phyloP scores from a whole-genome alignment of 2,113 vertebrate species.

The Calonectris borealis region DNA sequence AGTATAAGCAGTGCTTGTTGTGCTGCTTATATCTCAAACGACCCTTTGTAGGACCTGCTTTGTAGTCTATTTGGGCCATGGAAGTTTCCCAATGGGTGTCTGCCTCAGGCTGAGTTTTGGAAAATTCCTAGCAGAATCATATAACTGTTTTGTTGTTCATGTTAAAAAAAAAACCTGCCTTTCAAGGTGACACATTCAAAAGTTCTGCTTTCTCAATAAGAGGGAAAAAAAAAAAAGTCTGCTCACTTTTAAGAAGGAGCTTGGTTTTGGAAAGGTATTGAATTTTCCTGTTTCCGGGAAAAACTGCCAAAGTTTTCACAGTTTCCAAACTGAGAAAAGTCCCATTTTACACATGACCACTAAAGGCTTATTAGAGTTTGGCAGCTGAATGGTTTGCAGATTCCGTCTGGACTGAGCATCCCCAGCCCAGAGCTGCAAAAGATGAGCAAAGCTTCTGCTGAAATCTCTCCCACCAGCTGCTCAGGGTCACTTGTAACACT shows the following conservation, averaged over 20 bases:
- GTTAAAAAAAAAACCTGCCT: not conserved
- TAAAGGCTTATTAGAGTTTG: slow-evolving; percentile 15
- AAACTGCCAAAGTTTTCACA: slow-evolving; percentile 8
- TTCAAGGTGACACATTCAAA: not conserved
- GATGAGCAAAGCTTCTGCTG: not conserved
- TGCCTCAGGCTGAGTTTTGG: not conserved
- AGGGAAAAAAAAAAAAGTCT: not conserved
- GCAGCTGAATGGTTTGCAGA: slow-evolving; percentile 7
- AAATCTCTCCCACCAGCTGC: slow-evolving; percentile 49
- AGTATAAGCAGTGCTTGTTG: not conserved
- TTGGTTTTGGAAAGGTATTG: not conserved
- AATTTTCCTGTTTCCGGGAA: slow-evolving; percentile 6
- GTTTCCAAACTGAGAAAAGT: not conserved
- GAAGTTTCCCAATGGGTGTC: not conserved
- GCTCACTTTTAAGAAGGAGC: not conserved
- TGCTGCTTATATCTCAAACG: not conserved
- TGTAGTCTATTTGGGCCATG: not conserved
- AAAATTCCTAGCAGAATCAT: not conserved
- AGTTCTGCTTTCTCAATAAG: not conserved
- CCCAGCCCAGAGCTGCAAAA: not conserved
- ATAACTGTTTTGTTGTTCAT: not conserved
- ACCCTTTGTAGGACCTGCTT: not conserved
- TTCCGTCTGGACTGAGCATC: slow-evolving; percentile 41
- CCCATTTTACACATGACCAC: not conserved
- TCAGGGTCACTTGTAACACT: slow-evolving; percentile 14